These are phyloP conservation scores for Lepidotrigona ventralis DNA, from an alignment of 1,140 invertebrate species.

Conservation along the genomic window DNA sequence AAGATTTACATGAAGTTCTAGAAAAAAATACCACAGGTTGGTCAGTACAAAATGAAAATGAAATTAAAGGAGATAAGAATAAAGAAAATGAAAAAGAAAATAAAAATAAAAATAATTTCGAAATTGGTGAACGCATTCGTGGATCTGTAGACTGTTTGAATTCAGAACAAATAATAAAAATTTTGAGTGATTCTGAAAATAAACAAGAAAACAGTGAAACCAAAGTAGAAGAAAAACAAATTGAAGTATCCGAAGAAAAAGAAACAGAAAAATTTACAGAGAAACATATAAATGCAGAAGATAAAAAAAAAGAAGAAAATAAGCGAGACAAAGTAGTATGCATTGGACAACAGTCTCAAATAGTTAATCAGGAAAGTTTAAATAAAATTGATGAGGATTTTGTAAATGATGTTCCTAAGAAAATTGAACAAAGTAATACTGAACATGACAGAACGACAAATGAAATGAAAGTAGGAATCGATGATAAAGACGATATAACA, in stretches of 20 bases:
- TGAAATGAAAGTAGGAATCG: not conserved
- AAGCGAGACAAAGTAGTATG: not conserved
- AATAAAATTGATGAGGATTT: not conserved
- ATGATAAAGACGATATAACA: not conserved
- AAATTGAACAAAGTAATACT: not conserved
- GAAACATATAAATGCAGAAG: not conserved
- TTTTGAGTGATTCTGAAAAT: not conserved
- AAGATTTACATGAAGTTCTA: not conserved
- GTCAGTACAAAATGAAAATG: not conserved
- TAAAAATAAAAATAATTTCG: not conserved
- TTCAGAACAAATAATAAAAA: not conserved
- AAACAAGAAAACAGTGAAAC: not conserved
- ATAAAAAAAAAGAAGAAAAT: not conserved
- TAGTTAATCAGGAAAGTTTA: not conserved
- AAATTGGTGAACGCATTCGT: not conserved
- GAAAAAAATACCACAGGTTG: not conserved
- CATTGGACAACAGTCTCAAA: not conserved
- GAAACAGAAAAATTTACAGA: not conserved
- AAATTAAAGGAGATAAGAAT: not conserved
- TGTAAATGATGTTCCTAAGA: not conserved
- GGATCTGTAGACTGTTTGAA: not conserved
- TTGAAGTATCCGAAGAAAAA: not conserved
- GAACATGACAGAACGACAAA: not conserved
- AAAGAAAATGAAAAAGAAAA: not conserved
- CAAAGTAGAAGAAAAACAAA: not conserved